Conservation (phyloP, 2,797 vertebrate genomes). For the Myotis myotis region DNA sequence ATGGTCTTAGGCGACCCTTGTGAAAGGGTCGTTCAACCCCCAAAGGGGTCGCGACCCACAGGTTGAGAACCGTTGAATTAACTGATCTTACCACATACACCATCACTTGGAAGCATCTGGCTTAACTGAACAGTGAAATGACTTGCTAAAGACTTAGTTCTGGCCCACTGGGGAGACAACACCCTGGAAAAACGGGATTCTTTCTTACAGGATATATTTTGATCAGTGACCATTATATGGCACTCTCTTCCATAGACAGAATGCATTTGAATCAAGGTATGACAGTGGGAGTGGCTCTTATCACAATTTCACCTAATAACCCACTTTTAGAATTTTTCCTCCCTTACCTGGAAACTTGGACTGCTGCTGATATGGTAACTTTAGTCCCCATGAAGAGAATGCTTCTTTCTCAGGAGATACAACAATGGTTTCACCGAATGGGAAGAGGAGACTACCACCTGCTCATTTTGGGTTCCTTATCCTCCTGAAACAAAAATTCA, state of each 20-base stretch:
- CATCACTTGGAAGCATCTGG: conserved; percentile 35
- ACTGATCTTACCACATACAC: neutral
- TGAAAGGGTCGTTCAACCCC: too few species aligned
- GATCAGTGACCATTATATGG: neutral
- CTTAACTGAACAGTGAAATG: conserved; percentile 34
- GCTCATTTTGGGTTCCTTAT: neutral
- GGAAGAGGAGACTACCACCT: neutral
- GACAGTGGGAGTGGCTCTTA: neutral
- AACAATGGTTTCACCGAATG: neutral
- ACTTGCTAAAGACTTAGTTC: conserved; percentile 11
- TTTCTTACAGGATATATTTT: neutral
- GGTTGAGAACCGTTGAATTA: neutral
- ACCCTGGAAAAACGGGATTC: neutral
- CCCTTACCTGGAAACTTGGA: conserved; percentile 2
- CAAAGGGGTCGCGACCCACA: too few species aligned
- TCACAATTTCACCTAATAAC: neutral
- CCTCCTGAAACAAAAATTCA: neutral
- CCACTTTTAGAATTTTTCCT: neutral
- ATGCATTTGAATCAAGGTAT: neutral
- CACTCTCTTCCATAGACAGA: neutral
- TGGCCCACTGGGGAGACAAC: neutral
- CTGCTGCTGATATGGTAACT: neutral
- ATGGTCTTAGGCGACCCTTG: too few species aligned
- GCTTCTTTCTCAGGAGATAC: neutral
- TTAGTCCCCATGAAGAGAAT: neutral